These are phyloP conservation scores for Lithophane ornitopus DNA, from an alignment of 2,888 invertebrate species.

Conservation along the genomic window DNA sequence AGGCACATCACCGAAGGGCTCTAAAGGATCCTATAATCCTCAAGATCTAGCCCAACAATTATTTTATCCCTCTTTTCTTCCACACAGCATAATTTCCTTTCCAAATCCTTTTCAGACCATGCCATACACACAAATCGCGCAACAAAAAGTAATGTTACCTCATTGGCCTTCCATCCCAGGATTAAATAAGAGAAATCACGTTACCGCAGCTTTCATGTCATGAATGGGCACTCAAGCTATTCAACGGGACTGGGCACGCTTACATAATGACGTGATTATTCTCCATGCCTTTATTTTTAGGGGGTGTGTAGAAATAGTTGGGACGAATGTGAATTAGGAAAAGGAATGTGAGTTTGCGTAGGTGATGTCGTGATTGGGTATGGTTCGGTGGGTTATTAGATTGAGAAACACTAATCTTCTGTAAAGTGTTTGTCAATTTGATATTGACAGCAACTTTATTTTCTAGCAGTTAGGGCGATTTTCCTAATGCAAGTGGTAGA, in stretches of 20 bases:
- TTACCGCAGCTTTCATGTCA: constrained; percentile 56
- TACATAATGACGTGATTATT: constrained; percentile 48
- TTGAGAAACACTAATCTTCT: not conserved
- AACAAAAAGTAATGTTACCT: constrained; percentile 48
- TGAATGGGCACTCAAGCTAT: constrained; percentile 66
- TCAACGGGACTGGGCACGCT: constrained; percentile 41
- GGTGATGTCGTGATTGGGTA: not conserved
- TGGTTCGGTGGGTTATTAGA: not conserved
- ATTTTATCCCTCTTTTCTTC: not conserved
- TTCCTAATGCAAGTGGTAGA: not conserved
- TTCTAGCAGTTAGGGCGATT: not conserved
- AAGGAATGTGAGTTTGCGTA: not conserved
- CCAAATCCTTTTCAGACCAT: not conserved
- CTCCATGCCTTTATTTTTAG: constrained; percentile 28
- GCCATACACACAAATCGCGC: constrained; percentile 7
- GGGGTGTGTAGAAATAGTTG: not conserved
- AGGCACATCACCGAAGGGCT: too few species aligned
- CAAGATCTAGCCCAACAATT: not conserved
- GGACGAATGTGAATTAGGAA: not conserved
- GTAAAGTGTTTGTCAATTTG: not conserved
- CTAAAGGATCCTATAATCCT: too few species aligned
- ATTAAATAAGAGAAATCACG: constrained; percentile 56
- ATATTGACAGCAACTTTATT: not conserved
- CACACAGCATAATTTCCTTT: not conserved
- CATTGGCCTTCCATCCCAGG: constrained; percentile 41